Evolutionary conservation across 2,797 vertebrate genomes (phyloP), one percentile per base, ranked within the genome.

Genomic region (Silurus aristotelis): DNA sequence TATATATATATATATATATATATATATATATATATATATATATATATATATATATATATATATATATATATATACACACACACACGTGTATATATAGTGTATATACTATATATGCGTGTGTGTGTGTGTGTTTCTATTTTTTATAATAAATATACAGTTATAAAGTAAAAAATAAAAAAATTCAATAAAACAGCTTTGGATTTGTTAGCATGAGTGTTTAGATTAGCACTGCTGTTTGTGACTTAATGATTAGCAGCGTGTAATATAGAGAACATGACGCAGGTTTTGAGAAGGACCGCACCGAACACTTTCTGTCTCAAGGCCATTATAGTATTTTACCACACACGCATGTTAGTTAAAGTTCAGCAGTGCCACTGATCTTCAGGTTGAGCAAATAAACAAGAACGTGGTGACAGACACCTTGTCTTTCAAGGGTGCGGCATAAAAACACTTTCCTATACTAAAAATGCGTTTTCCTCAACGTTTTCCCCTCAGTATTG

Each of bases 321-420:
- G 48, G 52, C 63, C 52, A 48, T 46, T 64, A 12, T 10, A 3
- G 52, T 72, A 73, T 66, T 58, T 46, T 81, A 60, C 20, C 19
- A 71, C 56, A 56, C 6, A 60, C 20, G 52, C 27, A n/a, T 43
- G 60, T 58, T 38, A 13, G 20, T 78, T 68, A 82, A 85, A 27
- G 80, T 77, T 85, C 61, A 78, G 66, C 43, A 67, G 19, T 68
- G 76, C 80, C 84, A 81, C 55, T 14, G 61, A 19, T 86, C 82
- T 56, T 77, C 55, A 78, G 83, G 63, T 56, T 22, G 38, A 82
- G 19, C 3, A 82, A 82, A 89, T 88, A 87, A 66, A 89, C 80
- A 84, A 82, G 60, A 63, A 79, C 86, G 87, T 83, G 84, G 64
- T 80, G 52, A 31, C 76, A 60, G 64, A 68, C 85, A 68, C 48